Base-by-base conservation (phyloP, 2,888 invertebrate genomes). In the Cryptus viduatorius region DNA sequence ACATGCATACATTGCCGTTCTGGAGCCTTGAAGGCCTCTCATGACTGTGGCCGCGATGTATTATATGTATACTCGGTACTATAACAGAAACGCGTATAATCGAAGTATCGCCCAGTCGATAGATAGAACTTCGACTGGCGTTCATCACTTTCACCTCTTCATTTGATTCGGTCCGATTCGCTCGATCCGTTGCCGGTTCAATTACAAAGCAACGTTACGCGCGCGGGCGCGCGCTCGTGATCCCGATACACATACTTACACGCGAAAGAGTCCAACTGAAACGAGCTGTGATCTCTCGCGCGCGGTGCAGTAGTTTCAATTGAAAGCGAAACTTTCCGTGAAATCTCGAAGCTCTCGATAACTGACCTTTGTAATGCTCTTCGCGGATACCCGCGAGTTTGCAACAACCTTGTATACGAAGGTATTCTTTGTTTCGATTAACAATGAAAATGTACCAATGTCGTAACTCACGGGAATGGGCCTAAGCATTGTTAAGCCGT, bases 101-200 rank as follows among this genome's bases (percentile, higher is more conserved):
- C 79, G 77, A 78, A 84, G 79, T 59, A 78, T 79, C 48, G 53
- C 53, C 71, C 4, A 61, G 19, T 79, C 76, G 76, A 86, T 82
- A 79, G n/a, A 73, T 53, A 77, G 67, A 77, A 24, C 68, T 73
- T 75, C 50, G 53, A 67, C 69, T 71, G 37, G 78, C 79, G 82
- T 82, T 71, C 84, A 86, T 86, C 82, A 86, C 86, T 86, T 86
- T 86, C 86, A 86, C 84, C 84, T 80, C 78, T 86, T 86, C 80
- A 82, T 79, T 84, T 78, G 79, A 80, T 79, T 75, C 82, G 84
- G 67, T 82, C 64, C 79, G 85, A 84, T 84, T 82, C 67, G 53
- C 64, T 82, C 82, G 82, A 80, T 83, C 82, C 48, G 59, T 56
- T 73, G 44, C 50, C 61, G 29, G 79, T 80, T 73, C 72, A 78